Evolutionary conservation across 2,113 vertebrate genomes (phyloP).

Genomic region (Conger conger): DNA sequence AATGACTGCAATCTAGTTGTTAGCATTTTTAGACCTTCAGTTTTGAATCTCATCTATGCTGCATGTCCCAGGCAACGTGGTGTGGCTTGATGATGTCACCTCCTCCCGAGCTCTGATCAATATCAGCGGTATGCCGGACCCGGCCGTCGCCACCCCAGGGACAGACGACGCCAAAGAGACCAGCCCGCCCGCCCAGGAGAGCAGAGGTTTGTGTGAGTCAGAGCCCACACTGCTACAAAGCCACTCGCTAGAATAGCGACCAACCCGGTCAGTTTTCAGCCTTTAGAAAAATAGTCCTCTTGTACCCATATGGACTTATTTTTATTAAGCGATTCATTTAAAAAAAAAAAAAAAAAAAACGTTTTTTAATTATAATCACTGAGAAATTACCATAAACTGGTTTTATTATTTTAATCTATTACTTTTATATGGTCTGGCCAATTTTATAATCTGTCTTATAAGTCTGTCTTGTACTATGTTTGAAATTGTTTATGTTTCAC

Average conservation of each 20-base stretch:
- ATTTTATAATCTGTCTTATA: too few relatives aligned
- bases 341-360: too few relatives aligned
- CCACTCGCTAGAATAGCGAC: not conserved
- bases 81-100: conserved; percentile 96
- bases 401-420: not conserved
- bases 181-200: conserved; percentile 62
- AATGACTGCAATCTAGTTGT: not conserved
- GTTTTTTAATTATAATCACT: too few relatives aligned
- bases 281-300: too few relatives aligned
- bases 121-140: conserved; percentile 81
- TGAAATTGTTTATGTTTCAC: too few relatives aligned
- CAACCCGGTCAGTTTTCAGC: too few relatives aligned
- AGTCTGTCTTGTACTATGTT: too few relatives aligned
- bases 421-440: not conserved
- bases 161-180: conserved; percentile 59
- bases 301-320: too few relatives aligned
- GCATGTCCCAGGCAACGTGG: conserved; percentile 85
- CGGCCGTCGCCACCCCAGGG: conserved; percentile 65
- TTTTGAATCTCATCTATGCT: not conserved
- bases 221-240: not conserved
- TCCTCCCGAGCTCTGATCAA: conserved; percentile 89
- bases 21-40: not conserved
- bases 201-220: conserved; percentile 68
- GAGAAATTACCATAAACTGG: not conserved
- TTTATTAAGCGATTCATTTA: too few relatives aligned